Evolutionary conservation across 2,113 vertebrate species (phyloP), one percentile per base, ranked within the genome.

Genomic region (Heterotis niloticus): DNA sequence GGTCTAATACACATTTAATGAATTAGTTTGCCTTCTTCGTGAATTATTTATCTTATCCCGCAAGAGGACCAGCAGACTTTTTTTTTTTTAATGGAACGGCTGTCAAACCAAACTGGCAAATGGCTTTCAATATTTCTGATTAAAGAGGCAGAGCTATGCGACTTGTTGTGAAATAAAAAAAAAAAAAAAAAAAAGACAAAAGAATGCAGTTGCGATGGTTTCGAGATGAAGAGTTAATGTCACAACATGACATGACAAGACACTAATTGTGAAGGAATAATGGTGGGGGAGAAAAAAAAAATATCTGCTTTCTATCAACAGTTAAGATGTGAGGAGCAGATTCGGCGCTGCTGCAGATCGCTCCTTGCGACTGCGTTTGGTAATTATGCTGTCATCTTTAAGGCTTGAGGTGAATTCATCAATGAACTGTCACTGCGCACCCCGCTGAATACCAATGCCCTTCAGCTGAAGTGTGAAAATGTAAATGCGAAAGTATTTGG

Each of bases 381-480:
- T 10, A 66, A 17, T 14, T 44, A 44, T 71, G 34, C 68, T 18
- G 68, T 71, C 20, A 51, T 51, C 44, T 71, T 71, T 20, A 71
- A 16, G 44, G 29, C 34, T 71, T 44, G 24, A 51, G 64, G n/a
- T 18, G 13, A 71, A 51, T 18, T 51, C 7, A 34, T 71, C 16
- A 7, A 29, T 20, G 44, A 71, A 71, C 1, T 73, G 28, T 70
- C 34, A 51, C n/a, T 34, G 16, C n/a, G 52, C 51, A 54, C 20
- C 20, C 54, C 23, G 44, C 14, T 4, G 70, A n/a, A 10, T n/a
- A 72, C 44, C 17, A 10, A 4, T 52, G 51, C 52, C 51, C 70
- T 73, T 73, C 70, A 73, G 70, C n/a, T 73, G 10, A 73, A 73
- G 54, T n/a, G 70, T 73, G 23, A 73, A 73, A 54, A 12, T 12